Evolutionary conservation across 1,140 invertebrate species (phyloP), one percentile per base, ranked within the genome.

Genomic region (Panulirus ornatus): DNA sequence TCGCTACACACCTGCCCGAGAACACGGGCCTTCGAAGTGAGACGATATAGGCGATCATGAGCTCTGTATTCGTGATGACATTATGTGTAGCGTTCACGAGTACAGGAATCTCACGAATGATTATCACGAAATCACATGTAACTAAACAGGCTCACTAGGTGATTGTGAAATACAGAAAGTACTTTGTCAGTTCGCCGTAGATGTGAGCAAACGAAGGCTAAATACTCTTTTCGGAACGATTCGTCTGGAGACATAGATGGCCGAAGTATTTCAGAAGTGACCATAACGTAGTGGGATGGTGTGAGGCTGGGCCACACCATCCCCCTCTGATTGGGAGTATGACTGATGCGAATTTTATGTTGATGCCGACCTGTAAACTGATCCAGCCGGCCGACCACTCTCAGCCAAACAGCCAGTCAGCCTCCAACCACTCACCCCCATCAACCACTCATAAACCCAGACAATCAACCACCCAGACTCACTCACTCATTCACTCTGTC

Each of bases 291-390:
- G 78, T 81, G 78, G 51, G 47, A 81, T 22, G 30, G 1, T 40
- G 30, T 22, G 38, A 16, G 30, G 8, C 47, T 66, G 11, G 34
- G 40, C 30, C n/a, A 19, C 40, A 11, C 66, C 42, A 16, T 22
- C 40, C 83, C 30, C 42, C 42, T 44, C 83, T 84, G 83, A 84
- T 73, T 84, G 44, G 83, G 63, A 70, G 58, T 73, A 84, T 84
- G 83, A 84, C 83, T 84, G 83, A 84, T 84, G 83, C 40, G 83
- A 84, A 44, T 84, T 71, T 84, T 84, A 84, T 84, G 83, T 84
- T 84, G 83, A 84, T 84, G 83, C 30, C 16, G 8, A 51, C 66
- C 63, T 47, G 83, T 84, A 84, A 84, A 84, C 83, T 73, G 83
- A 84, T 71, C 83, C 66, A 16, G 27, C 78, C 71, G 40, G 27